These are phyloP conservation scores for Manduca sexta DNA, from an alignment of 1,140 invertebrate species.

Conservation along the genomic window DNA sequence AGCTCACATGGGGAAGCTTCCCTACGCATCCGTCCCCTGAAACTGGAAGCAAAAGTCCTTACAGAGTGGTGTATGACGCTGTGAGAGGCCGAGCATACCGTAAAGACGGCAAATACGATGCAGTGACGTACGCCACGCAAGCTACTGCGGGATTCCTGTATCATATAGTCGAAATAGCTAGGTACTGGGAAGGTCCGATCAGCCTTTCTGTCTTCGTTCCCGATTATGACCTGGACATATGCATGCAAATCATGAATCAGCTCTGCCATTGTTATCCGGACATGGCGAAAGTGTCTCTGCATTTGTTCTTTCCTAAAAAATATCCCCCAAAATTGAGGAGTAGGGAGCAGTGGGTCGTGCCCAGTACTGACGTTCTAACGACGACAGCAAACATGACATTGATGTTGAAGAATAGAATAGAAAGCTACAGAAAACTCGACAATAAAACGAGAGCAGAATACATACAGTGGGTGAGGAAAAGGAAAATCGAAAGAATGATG, in stretches of 20 bases:
- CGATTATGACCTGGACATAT: conserved; percentile 76
- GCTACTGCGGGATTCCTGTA: conserved; percentile 83
- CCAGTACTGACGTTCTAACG: conserved; percentile 27
- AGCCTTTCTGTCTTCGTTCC: conserved; percentile 83
- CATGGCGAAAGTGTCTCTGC: conserved; percentile 81
- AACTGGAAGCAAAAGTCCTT: conserved; percentile 71
- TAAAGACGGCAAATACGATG: conserved; percentile 50
- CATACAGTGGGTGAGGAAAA: conserved; percentile 48
- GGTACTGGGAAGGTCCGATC: conserved; percentile 82
- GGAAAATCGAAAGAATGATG: conserved; percentile 58
- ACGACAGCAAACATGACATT: conserved; percentile 34
- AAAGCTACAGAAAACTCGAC: conserved; percentile 46
- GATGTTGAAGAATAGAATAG: conserved; percentile 36
- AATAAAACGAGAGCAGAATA: conserved; percentile 50
- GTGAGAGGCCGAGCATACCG: conserved; percentile 57
- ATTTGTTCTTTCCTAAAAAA: conserved; percentile 77
- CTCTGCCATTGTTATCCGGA: conserved; percentile 77
- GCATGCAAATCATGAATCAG: conserved; percentile 76
- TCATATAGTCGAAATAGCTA: conserved; percentile 80
- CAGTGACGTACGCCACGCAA: conserved; percentile 82
- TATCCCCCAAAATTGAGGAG: conserved; percentile 37
- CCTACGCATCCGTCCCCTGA: conserved; percentile 74
- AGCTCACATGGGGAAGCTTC: conserved; percentile 68
- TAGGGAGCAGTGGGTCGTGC: conserved; percentile 14
- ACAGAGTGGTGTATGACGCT: conserved; percentile 79